Conservation (phyloP, 2,113 vertebrate genomes). For the Tetrao urogallus region DNA sequence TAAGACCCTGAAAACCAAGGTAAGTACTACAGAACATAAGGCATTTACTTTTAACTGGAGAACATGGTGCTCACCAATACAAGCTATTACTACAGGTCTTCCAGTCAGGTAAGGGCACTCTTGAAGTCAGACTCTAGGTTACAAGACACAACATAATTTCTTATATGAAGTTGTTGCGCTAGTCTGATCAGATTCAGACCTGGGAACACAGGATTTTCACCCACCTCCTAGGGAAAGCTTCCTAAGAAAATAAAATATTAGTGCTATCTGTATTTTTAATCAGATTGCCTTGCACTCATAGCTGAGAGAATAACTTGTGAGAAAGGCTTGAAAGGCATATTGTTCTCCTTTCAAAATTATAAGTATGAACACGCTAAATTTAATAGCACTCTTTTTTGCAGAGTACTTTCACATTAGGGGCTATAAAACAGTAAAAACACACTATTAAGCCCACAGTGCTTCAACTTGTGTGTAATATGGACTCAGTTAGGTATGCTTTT, state of each 20-base stretch:
- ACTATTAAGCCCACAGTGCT: not conserved
- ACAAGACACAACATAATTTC: not conserved
- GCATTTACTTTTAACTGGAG: not conserved
- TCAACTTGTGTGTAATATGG: not conserved
- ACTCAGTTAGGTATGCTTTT: not conserved
- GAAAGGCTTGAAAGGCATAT: not conserved
- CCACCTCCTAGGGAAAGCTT: not conserved
- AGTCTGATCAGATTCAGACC: not conserved
- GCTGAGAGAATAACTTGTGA: not conserved
- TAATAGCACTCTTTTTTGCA: not conserved
- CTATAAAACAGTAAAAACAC: not conserved
- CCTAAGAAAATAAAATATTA: not conserved
- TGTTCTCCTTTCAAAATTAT: not conserved
- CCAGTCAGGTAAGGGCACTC: not conserved
- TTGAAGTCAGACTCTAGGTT: not conserved
- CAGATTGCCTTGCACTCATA: not conserved
- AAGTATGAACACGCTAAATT: not conserved
- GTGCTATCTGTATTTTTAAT: not conserved
- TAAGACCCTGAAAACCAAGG: not conserved
- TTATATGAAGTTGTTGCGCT: not conserved
- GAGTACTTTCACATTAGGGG: too few species aligned
- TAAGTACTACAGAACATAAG: not conserved
- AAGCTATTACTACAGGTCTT: not conserved
- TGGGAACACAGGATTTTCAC: not conserved
- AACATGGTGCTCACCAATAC: rapidly evolving